Conservation (phyloP, 2,888 invertebrate species). For the Aspidiotus rigidus region DNA sequence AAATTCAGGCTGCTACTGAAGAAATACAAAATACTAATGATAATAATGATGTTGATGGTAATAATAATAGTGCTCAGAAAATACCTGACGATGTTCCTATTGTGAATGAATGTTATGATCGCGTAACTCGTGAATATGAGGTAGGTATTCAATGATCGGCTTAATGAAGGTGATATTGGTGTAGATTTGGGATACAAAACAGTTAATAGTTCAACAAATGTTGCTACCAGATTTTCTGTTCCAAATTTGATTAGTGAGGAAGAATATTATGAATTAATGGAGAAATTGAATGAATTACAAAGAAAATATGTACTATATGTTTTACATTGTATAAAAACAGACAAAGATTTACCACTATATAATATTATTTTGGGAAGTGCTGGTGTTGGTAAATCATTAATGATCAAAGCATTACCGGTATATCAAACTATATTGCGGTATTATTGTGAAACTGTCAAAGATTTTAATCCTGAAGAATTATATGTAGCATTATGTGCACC, state of each 20-base stretch:
- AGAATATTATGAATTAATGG: slow-evolving; percentile 35
- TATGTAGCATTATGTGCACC: slow-evolving; percentile 34
- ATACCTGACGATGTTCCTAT: not conserved
- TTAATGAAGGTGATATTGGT: slow-evolving; percentile 10
- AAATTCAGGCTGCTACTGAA: not conserved
- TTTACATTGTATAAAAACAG: slow-evolving; percentile 35
- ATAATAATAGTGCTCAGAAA: not conserved
- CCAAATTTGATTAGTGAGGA: slow-evolving; percentile 34
- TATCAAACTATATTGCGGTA: slow-evolving; percentile 32
- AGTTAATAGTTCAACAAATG: not conserved
- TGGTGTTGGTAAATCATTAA: slow-evolving; percentile 38
- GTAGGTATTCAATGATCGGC: not conserved
- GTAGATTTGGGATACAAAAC: not conserved
- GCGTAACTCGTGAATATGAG: not conserved
- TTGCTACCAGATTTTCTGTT: not conserved
- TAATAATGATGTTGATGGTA: no score
- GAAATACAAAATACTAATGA: no score
- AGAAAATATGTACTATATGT: slow-evolving; percentile 34
- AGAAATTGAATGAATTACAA: slow-evolving; percentile 36
- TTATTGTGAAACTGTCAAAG: slow-evolving; percentile 28
- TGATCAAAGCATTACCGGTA: slow-evolving; percentile 36
- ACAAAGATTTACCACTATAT: slow-evolving; percentile 30
- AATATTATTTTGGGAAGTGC: slow-evolving; percentile 37
- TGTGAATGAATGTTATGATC: not conserved
- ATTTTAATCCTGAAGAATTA: not conserved